Base-by-base conservation (phyloP, 2,797 vertebrate species). In the Ficedula albicollis region DNA sequence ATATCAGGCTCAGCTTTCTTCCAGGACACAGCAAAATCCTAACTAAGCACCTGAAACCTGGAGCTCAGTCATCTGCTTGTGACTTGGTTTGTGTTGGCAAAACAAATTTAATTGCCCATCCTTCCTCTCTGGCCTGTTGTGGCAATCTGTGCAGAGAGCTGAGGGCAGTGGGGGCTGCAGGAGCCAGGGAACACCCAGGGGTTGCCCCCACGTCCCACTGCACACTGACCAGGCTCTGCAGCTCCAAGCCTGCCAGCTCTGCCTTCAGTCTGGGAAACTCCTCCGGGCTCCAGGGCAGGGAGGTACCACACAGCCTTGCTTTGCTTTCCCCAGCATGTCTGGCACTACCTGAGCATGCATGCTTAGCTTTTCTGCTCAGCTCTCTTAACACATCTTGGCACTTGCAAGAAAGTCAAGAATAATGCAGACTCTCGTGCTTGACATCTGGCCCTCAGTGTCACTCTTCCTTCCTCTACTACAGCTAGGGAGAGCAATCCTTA, bases 371-470 rank as follows among this genome's bases (percentile, higher is more conserved):
- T 80, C 60, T 79, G 18, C 78, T 77, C 52, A 82, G 38, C 44
- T 67, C 32, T 74, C 36, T 87, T 68, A 85, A 77, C 27, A 17
- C 41, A 60, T 36, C 75, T 83, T 58, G 76, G 89, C 49, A 72
- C 63, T 72, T 89, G 51, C 68, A 83, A 85, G 69, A 32, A 83
- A 77, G 51, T 34, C 59, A 90, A 74, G 75, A 91, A 41, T n/a
- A 82, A 44, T 26, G 27, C 56, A 74, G 76, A 13, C 18, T 62
- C 76, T 86, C 7, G 3, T 55, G 51, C 49, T 43, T 79, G 86
- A 82, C 67, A 52, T 68, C 68, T 82, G n/a, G 55, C 68, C 49
- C 56, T 68, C 4, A 2, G 29, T 84, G 83, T 70, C 54, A 46
- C 54, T 79, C 38, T 59, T 84, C n/a, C 32, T 52, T 87, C n/a